Evolutionary conservation across 2,888 invertebrate species (phyloP), one percentile per base, ranked within the genome.

Genomic region (Ormyrus labotus): DNA sequence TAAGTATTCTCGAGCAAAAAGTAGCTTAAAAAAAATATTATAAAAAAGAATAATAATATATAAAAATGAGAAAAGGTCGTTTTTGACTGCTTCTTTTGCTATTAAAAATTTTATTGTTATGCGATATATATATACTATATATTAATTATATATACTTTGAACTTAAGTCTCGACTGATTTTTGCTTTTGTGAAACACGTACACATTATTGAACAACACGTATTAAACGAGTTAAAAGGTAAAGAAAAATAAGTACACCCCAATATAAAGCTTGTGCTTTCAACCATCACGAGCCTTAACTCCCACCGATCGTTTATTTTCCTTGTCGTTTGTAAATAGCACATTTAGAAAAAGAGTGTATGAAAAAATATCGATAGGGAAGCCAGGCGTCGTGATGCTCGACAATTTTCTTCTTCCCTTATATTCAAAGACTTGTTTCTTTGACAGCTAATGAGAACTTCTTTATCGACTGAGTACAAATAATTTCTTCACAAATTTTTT

Each of bases 71-170:
- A 83, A 70, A 55, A 63, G 60, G 57, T 67, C 78, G 58, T 77
- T 78, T 81, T 78, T 63, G 76, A 74, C 70, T 65, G 61, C 79
- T 83, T 80, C 34, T 80, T 78, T 80, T 80, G 82, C 83, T 83
- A 79, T 82, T 81, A 81, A 80, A 68, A 82, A 81, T 77, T 84
- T 82, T 55, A 79, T 71, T 85, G 80, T 83, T 64, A 61, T 68
- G 71, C 75, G 19, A 71, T 64, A 63, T 71, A 64, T 68, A 71
- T 53, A 63, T 51, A 60, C 51, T 45, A 72, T 67, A 70, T 19
- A 78, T 63, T 68, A 47, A 70, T 55, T 48, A 72, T 63, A 67
- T 68, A 68, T 81, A 75, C 57, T 78, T 71, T 76, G 45, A 64
- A 75, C 10, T 75, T 72, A 81, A 78, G 64, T 74, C 58, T 81